These are phyloP conservation scores for Limnephilus lunatus DNA, from an alignment of 2,888 invertebrate genomes.

Conservation along the genomic window DNA sequence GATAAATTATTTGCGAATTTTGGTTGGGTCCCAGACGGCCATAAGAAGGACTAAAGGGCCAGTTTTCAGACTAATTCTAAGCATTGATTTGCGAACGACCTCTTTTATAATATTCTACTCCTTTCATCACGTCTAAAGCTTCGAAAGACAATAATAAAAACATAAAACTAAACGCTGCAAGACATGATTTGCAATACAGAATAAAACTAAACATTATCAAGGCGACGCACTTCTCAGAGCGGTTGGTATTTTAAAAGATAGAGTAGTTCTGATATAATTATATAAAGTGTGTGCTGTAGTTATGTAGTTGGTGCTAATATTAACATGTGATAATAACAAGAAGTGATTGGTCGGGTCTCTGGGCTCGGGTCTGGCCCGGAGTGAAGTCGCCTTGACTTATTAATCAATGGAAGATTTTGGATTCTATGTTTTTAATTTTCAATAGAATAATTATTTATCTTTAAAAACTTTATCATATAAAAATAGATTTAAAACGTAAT, in stretches of 20 bases:
- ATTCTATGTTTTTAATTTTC: slow-evolving; percentile 56
- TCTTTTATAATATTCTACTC: not conserved
- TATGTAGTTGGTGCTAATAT: slow-evolving; percentile 10
- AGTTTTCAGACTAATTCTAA: slow-evolving; percentile 27
- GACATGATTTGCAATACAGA: not conserved
- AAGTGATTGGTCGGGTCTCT: not conserved
- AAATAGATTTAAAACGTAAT: slow-evolving; percentile 56
- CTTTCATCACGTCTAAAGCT: slow-evolving; percentile 21
- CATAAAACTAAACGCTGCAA: slow-evolving; percentile 30
- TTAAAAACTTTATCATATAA: slow-evolving; percentile 45
- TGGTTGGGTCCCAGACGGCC: slow-evolving; percentile 12
- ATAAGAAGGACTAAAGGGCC: not conserved
- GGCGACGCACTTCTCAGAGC: not conserved
- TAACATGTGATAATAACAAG: slow-evolving; percentile 50
- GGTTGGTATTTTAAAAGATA: not conserved
- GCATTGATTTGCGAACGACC: slow-evolving; percentile 19
- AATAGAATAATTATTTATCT: slow-evolving; percentile 52
- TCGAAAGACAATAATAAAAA: slow-evolving; percentile 41
- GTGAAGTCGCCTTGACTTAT: slow-evolving; percentile 7
- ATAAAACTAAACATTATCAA: not conserved
- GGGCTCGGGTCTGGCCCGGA: not conserved
- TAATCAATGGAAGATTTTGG: slow-evolving; percentile 63
- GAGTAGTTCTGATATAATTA: not conserved
- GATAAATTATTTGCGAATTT: slow-evolving; percentile 24
- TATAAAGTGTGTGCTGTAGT: no score